A percentile compares a stretch with the other conserved stretches of the same genome.
Conservation (phyloP, 2,113 vertebrate genomes). For the Urocitellus parryii region DNA sequence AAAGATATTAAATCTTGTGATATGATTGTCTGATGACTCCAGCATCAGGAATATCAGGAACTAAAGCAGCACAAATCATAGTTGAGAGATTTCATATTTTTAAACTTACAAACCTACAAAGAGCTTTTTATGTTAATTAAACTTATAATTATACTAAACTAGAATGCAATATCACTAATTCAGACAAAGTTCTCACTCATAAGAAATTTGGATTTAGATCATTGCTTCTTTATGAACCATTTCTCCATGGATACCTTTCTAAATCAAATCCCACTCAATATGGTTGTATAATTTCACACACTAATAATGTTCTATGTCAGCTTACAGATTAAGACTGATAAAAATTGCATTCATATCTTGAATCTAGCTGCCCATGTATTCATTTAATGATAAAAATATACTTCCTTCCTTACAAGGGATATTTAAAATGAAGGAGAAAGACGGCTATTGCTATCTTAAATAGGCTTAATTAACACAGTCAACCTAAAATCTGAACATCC, state of each 20-base stretch:
- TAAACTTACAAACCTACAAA: neutral
- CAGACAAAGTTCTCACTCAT: neutral
- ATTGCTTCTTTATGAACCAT: neutral
- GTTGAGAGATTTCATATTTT: neutral
- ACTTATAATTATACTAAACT: neutral
- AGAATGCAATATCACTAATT: neutral
- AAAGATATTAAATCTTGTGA: neutral
- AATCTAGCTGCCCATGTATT: neutral
- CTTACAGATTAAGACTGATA: neutral
- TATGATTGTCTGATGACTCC: neutral
- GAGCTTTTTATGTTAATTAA: neutral
- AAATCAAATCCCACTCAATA: neutral
- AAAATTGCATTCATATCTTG: neutral
- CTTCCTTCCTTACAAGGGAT: neutral
- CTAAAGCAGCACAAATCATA: neutral
- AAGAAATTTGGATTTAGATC: neutral
- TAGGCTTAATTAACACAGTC: neutral
- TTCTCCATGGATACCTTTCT: neutral
- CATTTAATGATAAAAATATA: neutral
- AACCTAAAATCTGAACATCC: neutral
- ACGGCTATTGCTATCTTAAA: neutral
- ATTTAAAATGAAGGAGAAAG: constrained; percentile 27
- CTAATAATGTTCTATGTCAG: neutral
- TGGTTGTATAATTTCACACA: neutral
- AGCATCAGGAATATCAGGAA: neutral